Conservation (phyloP, 2,888 invertebrate species). For the Diadegma fenestrale region DNA sequence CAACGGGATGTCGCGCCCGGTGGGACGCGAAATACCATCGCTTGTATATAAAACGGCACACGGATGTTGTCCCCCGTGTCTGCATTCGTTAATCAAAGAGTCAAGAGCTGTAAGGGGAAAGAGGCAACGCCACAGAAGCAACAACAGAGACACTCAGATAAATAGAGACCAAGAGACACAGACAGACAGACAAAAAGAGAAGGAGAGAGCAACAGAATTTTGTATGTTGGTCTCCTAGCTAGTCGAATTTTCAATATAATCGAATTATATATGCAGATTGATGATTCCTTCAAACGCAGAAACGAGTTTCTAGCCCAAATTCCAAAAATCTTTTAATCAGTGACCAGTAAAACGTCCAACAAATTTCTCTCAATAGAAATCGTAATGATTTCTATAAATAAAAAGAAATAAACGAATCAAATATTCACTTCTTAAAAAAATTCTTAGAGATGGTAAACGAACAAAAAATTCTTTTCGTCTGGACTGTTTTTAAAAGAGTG, state of each 20-base stretch:
- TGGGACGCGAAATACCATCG: slow-evolving; percentile 44
- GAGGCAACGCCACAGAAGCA: slow-evolving; percentile 12
- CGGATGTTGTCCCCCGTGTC: slow-evolving; percentile 44
- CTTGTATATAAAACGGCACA: slow-evolving; percentile 36
- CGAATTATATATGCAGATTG: slow-evolving; percentile 27
- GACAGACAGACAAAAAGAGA: background rate
- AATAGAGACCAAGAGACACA: background rate
- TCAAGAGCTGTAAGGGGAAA: slow-evolving; percentile 41
- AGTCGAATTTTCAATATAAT: slow-evolving; percentile 29
- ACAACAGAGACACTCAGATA: slow-evolving; percentile 2
- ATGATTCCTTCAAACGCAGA: background rate
- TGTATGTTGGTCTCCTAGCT: slow-evolving; percentile 11
- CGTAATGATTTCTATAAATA: background rate
- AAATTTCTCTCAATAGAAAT: background rate
- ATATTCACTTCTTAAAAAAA: background rate
- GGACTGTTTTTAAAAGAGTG: background rate
- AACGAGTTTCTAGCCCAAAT: background rate
- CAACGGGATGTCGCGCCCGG: slow-evolving; percentile 19
- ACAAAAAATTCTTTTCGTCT: background rate
- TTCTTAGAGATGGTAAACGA: background rate
- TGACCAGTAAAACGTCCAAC: background rate
- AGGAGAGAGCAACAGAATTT: slow-evolving; percentile 9
- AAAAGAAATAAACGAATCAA: background rate
- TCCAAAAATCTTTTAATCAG: background rate
- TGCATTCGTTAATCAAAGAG: slow-evolving; percentile 62